Evolutionary conservation across 2,113 vertebrate genomes (phyloP), one percentile per base, ranked within the genome.

Genomic region (Parotia lawesii): DNA sequence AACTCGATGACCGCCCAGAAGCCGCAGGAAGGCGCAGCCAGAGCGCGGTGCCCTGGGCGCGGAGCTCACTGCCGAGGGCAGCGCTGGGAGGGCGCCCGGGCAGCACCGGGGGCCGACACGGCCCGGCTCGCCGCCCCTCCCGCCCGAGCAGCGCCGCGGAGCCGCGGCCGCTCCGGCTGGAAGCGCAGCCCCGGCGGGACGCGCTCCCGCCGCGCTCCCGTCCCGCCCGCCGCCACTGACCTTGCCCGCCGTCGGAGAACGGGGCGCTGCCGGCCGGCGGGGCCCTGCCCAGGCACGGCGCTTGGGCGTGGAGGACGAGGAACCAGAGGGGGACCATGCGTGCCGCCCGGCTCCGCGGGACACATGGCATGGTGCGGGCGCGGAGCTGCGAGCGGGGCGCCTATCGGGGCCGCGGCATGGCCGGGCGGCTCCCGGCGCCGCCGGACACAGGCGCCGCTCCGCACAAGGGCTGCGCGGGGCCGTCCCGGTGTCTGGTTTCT

Each of bases 341-440:
- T 45, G 93, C 89, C n/a, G 98, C 97, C 97, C 98, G 96, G 97
- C 97, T 93, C 89, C 95, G 95, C 97, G 79, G 98, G 81, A 95
- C 96, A 95, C 98, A 98, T 98, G 91, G 97, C 99, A 99, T 99
- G 97, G 96, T 99, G 98, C 97, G 97, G 95, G 95, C 89, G 92
- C 72, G 62, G 27, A 77, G 89, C 66, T 28, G 47, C 66, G 31
- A 22, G 73, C 60, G 66, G 56, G 73, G 56, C 89, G 67, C 73
- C 77, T 95, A 95, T 29, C 91, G 82, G 54, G 57, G 70, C 90
- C 62, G 79, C 87, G n/a, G 95, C 97, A 97, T 97, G 93, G 96
- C 94, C 90, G 51, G 79, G 40, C 42, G 60, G 82, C 82, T 74
- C n/a, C 81, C 81, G 50, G 58, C 58, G 29, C 79, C 40, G 69